Conservation (phyloP, 2,797 vertebrate species). For the Pangasius djambal region DNA sequence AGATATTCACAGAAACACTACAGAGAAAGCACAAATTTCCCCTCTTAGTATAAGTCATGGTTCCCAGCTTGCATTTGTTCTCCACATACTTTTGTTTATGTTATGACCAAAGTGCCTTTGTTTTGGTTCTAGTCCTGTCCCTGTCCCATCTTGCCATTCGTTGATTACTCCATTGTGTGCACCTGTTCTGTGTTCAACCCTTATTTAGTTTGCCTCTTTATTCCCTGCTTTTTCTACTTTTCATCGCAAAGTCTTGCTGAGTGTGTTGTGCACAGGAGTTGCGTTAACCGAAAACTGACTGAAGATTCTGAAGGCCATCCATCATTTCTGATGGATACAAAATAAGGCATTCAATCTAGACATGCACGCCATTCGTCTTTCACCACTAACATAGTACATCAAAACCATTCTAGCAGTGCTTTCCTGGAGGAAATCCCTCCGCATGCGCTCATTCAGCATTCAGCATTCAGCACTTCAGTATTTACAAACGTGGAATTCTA, state of each 20-base stretch:
- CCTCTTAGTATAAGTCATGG: not conserved
- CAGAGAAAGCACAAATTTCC: not conserved
- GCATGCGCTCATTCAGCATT: no score
- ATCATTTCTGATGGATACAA: not conserved
- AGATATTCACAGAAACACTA: not conserved
- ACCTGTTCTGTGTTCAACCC: not conserved
- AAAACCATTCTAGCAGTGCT: not conserved
- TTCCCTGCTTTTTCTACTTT: not conserved
- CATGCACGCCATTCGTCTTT: not conserved
- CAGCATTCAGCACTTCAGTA: no score
- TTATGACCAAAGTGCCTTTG: not conserved
- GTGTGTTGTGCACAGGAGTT: not conserved
- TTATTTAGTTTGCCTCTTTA: not conserved
- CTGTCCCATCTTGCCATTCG: not conserved
- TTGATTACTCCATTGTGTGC: not conserved
- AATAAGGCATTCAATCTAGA: not conserved
- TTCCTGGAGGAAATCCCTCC: not conserved
- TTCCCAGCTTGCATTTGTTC: not conserved
- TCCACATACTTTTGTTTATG: not conserved
- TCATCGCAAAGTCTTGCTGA: not conserved
- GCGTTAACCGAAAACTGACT: not conserved
- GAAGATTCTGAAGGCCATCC: not conserved
- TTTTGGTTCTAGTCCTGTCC: not conserved
- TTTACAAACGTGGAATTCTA: not conserved
- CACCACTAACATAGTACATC: not conserved